phyloP scores from a whole-genome alignment of 1,140 invertebrate species.

The Apocrypta bakeri region DNA sequence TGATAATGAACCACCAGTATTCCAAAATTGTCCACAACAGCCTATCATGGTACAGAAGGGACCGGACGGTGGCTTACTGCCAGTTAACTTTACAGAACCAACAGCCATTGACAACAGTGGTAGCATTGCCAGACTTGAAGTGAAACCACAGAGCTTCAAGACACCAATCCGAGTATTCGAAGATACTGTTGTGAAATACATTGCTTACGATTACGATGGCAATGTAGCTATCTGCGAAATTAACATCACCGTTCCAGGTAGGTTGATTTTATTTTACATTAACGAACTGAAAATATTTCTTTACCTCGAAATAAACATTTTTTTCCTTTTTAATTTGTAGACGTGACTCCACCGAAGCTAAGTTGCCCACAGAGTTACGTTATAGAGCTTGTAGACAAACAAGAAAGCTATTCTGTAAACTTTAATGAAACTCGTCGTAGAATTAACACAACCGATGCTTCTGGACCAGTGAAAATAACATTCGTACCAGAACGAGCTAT shows the following conservation, averaged over 20 bases:
- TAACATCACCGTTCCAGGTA: conserved; percentile 91
- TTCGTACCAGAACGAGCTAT: conserved; percentile 91
- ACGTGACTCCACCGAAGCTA: conserved; percentile 94
- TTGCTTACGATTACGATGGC: conserved; percentile 97
- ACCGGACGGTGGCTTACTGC: conserved; percentile 87
- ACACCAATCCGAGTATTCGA: conserved; percentile 92
- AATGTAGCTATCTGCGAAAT: conserved; percentile 98
- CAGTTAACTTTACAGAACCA: conserved; percentile 94
- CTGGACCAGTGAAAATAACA: conserved; percentile 88
- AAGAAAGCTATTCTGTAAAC: conserved; percentile 92
- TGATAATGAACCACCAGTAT: conserved; percentile 96
- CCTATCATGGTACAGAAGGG: conserved; percentile 93
- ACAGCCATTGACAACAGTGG: conserved; percentile 95
- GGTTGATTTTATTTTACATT: conserved; percentile 29
- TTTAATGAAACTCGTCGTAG: conserved; percentile 93
- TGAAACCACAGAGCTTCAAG: conserved; percentile 92
- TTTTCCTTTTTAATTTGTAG: conserved; percentile 64
- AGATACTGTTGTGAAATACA: conserved; percentile 94
- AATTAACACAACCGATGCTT: conserved; percentile 92
- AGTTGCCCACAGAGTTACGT: conserved; percentile 97
- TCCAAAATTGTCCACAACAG: conserved; percentile 95
- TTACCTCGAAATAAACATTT: not conserved
- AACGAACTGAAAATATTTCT: not conserved
- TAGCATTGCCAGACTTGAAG: conserved; percentile 92
- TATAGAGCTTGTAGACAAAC: conserved; percentile 91